A percentile compares a stretch with the other conserved stretches of the same genome.
Conservation (phyloP, 2,113 vertebrate genomes). For the Neoarius graeffei region DNA sequence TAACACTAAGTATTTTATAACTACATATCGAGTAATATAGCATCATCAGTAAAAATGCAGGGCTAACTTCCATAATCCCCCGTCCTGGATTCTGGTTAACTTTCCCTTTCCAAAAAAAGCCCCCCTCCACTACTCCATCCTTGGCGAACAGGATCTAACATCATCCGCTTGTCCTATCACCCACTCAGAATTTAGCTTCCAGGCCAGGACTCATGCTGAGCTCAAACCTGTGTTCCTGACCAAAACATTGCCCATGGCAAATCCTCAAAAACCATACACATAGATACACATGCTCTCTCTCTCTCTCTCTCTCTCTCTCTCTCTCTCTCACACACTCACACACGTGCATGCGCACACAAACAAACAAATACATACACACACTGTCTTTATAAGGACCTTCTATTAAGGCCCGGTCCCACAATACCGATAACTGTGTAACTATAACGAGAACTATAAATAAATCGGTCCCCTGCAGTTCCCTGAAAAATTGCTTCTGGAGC, state of each 20-base stretch:
- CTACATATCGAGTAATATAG: neutral
- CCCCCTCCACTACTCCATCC: constrained; percentile 37
- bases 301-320: too few relatives aligned
- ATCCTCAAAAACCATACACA: neutral
- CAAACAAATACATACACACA: neutral
- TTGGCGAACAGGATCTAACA: constrained; percentile 37
- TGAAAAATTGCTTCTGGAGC: too few relatives aligned
- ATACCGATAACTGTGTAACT: too few relatives aligned
- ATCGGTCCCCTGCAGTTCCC: too few relatives aligned
- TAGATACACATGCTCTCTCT: neutral
- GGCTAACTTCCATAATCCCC: constrained; percentile 42
- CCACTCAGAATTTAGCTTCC: constrained; percentile 22
- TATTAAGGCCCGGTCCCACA: neutral
- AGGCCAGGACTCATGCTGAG: constrained; percentile 47
- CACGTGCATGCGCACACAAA: neutral
- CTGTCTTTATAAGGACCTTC: neutral
- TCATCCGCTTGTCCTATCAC: constrained; percentile 35
- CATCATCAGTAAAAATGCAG: constrained; percentile 22
- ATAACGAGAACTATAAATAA: too few relatives aligned
- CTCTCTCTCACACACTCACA: neutral
- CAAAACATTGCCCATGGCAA: constrained; percentile 24
- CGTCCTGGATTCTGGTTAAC: constrained; percentile 52
- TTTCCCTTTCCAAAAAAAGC: constrained; percentile 56
- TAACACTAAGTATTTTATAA: neutral
- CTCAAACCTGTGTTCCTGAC: constrained; percentile 48